phyloP scores from a whole-genome alignment of 2,797 vertebrate genomes.

The Acanthurus leucopareius region DNA sequence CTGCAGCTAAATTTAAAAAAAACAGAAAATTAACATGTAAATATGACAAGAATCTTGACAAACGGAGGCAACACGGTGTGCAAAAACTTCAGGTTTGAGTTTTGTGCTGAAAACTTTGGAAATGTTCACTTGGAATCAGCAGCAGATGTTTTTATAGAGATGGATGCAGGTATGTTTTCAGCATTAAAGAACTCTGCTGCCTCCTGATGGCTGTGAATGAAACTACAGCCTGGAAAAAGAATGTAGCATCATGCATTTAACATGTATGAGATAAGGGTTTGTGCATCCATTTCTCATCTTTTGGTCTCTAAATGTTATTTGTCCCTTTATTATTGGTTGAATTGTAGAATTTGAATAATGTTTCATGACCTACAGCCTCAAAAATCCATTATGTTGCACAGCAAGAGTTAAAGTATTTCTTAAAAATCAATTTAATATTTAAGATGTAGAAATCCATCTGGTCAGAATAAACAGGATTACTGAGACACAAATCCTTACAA shows the following conservation, averaged over 20 bases:
- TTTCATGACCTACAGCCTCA: not conserved
- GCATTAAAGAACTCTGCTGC: conserved; percentile 54
- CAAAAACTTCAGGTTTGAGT: not conserved
- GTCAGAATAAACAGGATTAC: not conserved
- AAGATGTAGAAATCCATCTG: no score
- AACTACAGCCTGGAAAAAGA: not conserved
- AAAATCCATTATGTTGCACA: not conserved
- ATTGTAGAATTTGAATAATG: not conserved
- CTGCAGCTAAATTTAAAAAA: conserved; percentile 30
- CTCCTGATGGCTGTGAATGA: conserved; percentile 59
- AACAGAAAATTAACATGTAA: conserved; percentile 29
- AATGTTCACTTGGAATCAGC: not conserved
- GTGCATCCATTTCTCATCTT: not conserved
- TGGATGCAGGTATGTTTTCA: not conserved
- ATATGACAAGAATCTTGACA: conserved; percentile 19
- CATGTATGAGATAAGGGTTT: not conserved
- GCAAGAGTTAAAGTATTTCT: not conserved
- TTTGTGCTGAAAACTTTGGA: not conserved
- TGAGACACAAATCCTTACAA: not conserved
- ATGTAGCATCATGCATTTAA: no score
- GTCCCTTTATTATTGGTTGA: not conserved
- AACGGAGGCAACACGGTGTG: conserved; percentile 2
- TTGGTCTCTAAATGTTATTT: no score
- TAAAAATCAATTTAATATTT: not conserved
- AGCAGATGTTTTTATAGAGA: conserved; percentile 17